Percentiles rank a stretch among this genome's conserved stretches.
Evolutionary conservation across 2,113 vertebrate genomes (phyloP).

Genomic region (Miniopterus natalensis): DNA sequence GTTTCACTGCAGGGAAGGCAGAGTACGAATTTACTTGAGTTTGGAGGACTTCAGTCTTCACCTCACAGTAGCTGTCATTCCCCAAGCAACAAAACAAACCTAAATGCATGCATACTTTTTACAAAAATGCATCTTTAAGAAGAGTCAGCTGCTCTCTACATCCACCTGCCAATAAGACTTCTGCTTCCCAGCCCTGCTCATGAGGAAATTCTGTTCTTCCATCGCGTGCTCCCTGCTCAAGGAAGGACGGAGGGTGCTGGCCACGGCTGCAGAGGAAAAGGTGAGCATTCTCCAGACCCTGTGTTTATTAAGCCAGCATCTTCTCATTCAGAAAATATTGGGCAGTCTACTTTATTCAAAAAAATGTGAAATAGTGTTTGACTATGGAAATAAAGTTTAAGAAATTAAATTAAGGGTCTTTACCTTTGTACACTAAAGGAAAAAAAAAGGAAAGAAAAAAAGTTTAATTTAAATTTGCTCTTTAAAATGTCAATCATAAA

Average conservation of each 20-base stretch:
- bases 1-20: fast-evolving
- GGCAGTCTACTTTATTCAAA: not conserved
- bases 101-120: fast-evolving
- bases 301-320: not conserved
- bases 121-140: not conserved
- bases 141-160: fast-evolving
- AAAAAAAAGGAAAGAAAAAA: not conserved
- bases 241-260: fast-evolving
- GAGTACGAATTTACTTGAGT: fast-evolving
- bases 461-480: not conserved
- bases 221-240: fast-evolving
- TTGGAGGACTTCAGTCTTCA: not conserved
- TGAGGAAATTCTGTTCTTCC: fast-evolving
- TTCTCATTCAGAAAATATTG: not conserved
- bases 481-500: conserved; percentile 45
- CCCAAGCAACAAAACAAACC: not conserved
- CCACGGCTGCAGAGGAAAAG: too few relatives aligned
- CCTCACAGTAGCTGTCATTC: fast-evolving
- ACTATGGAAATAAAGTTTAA: not conserved
- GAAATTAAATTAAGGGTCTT: not conserved
- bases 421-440: not conserved
- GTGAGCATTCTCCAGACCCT: fast-evolving
- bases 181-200: fast-evolving
- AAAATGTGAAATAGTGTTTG: not conserved
- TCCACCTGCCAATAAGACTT: fast-evolving